These are phyloP conservation scores for Drosophila punjabiensis DNA, from an alignment of 1,140 invertebrate genomes.

Conservation along the genomic window DNA sequence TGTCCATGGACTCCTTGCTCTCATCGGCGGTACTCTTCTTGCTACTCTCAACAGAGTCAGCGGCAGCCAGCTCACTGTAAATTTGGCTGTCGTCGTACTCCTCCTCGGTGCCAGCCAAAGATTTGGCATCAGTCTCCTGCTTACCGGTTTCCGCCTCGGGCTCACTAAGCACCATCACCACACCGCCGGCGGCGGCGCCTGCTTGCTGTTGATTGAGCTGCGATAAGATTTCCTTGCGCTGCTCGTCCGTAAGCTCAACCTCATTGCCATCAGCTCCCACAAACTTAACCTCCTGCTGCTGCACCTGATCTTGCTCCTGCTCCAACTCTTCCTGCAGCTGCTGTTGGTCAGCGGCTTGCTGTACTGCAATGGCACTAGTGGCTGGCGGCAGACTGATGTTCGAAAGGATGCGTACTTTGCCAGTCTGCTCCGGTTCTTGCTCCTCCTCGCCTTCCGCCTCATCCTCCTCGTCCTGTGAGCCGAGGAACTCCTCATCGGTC, in stretches of 20 bases:
- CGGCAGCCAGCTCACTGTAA: conserved; percentile 66
- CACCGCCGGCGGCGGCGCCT: conserved; percentile 71
- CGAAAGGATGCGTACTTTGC: conserved; percentile 86
- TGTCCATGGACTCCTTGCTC: conserved; percentile 77
- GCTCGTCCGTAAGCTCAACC: conserved; percentile 79
- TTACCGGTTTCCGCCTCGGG: conserved; percentile 52
- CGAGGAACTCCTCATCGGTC: conserved; percentile 86
- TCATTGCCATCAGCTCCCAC: conserved; percentile 82
- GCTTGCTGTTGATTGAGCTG: conserved; percentile 81
- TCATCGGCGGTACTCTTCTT: conserved; percentile 70
- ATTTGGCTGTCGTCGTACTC: conserved; percentile 81
- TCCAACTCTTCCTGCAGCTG: conserved; percentile 78
- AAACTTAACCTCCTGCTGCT: conserved; percentile 78
- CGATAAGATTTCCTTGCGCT: conserved; percentile 82
- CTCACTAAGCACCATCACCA: conserved; percentile 84
- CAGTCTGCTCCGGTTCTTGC: conserved; percentile 41
- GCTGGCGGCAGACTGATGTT: conserved; percentile 85
- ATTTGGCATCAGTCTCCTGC: conserved; percentile 57
- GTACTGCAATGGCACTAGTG: conserved; percentile 61
- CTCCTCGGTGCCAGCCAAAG: conserved; percentile 62
- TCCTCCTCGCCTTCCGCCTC: conserved; percentile 47
- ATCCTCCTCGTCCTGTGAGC: conserved; percentile 80
- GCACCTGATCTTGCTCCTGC: conserved; percentile 38
- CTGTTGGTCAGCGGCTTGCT: conserved; percentile 34
- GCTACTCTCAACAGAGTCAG: conserved; percentile 52